A percentile compares a stretch with the other conserved stretches of the same genome.
phyloP scores from a whole-genome alignment of 2,113 vertebrate species.

The Pontoporia blainvillei region DNA sequence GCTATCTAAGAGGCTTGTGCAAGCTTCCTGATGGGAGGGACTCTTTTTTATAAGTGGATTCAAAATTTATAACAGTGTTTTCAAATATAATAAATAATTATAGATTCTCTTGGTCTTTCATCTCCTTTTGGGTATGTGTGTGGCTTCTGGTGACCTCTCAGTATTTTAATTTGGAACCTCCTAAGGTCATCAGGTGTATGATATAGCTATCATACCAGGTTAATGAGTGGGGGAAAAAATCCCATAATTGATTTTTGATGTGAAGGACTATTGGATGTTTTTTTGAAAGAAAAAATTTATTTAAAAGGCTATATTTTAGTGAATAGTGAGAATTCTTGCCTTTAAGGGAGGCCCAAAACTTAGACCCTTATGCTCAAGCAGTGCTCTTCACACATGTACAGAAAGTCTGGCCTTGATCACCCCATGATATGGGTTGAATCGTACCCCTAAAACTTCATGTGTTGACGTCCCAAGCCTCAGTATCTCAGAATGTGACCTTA shows the following conservation, averaged over 20 bases:
- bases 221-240: background rate
- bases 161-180: slow-evolving; percentile 8
- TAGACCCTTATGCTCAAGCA: background rate
- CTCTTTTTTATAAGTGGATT: background rate
- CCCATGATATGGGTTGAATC: background rate
- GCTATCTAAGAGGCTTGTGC: too few relatives aligned
- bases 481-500: background rate
- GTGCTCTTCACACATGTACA: background rate
- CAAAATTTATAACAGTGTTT: background rate
- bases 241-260: slow-evolving; percentile 20
- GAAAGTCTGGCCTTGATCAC: background rate
- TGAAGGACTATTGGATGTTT: background rate
- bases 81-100: background rate
- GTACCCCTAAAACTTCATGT: background rate
- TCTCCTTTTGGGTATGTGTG: background rate
- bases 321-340: background rate
- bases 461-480: background rate
- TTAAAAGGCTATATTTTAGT: slow-evolving; percentile 16
- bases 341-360: background rate
- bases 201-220: background rate
- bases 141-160: background rate
- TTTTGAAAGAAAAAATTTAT: background rate
- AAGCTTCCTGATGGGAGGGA: too few relatives aligned
- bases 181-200: background rate
- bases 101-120: background rate